Evolutionary conservation across 1,140 invertebrate genomes (phyloP).

Genomic region (Zaprionus taronus): DNA sequence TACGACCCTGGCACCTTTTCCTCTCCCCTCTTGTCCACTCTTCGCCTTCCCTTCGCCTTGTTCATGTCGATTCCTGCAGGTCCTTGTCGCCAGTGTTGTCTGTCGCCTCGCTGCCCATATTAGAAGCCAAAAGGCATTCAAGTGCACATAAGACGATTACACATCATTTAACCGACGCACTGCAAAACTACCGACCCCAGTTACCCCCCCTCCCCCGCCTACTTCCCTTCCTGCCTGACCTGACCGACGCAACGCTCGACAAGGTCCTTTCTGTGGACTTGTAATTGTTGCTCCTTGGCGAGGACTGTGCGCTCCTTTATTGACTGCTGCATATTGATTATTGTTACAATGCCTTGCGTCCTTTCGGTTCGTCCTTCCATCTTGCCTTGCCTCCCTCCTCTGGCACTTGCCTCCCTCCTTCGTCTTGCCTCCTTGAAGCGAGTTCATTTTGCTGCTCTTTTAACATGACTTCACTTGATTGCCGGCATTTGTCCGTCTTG

Average conservation of each 20-base stretch:
- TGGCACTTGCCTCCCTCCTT: neutral
- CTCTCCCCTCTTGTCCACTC: neutral
- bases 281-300: constrained; percentile 73
- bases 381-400: neutral
- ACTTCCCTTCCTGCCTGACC: neutral
- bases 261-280: constrained; percentile 18
- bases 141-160: constrained; percentile 84
- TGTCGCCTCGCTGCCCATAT: constrained; percentile 64
- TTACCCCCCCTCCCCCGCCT: neutral
- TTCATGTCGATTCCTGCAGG: constrained; percentile 38
- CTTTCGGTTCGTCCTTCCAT: neutral
- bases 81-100: constrained; percentile 53
- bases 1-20: constrained; percentile 21
- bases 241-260: neutral
- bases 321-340: constrained; percentile 82
- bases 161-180: constrained; percentile 84
- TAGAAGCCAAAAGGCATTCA: constrained; percentile 84
- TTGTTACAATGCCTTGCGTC: constrained; percentile 52
- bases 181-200: constrained; percentile 64
- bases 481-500: constrained; percentile 71
- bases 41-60: neutral
- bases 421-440: neutral
- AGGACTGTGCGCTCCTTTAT: constrained; percentile 49
- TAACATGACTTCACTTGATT: constrained; percentile 73
- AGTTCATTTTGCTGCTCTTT: constrained; percentile 53